A percentile compares a stretch with the other conserved stretches of the same genome.
Evolutionary conservation across 2,888 invertebrate genomes (phyloP).

Genomic region (Nomada flava): DNA sequence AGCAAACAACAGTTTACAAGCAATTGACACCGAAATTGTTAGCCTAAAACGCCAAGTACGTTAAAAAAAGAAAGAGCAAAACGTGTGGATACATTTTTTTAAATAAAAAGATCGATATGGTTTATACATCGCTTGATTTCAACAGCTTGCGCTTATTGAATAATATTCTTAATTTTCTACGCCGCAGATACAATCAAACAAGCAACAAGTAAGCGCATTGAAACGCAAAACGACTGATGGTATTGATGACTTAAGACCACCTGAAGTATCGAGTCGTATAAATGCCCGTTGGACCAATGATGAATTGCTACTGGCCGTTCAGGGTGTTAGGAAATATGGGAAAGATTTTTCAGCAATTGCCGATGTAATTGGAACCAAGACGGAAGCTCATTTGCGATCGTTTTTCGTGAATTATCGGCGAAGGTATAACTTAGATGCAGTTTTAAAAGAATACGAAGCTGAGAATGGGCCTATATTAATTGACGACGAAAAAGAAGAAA

Average conservation of each 20-base stretch:
- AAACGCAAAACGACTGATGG: constrained; percentile 90
- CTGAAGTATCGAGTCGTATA: constrained; percentile 89
- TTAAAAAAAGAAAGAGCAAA: constrained; percentile 75
- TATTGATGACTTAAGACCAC: constrained; percentile 88
- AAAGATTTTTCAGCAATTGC: constrained; percentile 97
- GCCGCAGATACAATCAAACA: constrained; percentile 95
- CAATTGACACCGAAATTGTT: constrained; percentile 97
- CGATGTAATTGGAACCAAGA: constrained; percentile 97
- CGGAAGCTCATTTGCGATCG: constrained; percentile 95
- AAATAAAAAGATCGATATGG: background rate
- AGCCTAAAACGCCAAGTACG: constrained; percentile 98
- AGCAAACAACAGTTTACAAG: constrained; percentile 91
- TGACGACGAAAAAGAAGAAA: constrained; percentile 84
- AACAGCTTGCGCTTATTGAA: background rate
- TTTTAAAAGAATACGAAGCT: constrained; percentile 93
- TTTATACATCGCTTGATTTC: background rate
- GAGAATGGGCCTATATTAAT: constrained; percentile 87
- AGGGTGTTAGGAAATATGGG: constrained; percentile 93
- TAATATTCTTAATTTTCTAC: constrained; percentile 41
- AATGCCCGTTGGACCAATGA: constrained; percentile 97
- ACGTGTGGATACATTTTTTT: constrained; percentile 83
- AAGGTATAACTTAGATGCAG: constrained; percentile 94
- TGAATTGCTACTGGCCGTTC: constrained; percentile 95
- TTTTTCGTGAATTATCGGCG: constrained; percentile 97
- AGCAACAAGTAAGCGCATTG: constrained; percentile 94